Base-by-base conservation (phyloP, 2,888 invertebrate genomes). In the Rhamnusium bicolor region DNA sequence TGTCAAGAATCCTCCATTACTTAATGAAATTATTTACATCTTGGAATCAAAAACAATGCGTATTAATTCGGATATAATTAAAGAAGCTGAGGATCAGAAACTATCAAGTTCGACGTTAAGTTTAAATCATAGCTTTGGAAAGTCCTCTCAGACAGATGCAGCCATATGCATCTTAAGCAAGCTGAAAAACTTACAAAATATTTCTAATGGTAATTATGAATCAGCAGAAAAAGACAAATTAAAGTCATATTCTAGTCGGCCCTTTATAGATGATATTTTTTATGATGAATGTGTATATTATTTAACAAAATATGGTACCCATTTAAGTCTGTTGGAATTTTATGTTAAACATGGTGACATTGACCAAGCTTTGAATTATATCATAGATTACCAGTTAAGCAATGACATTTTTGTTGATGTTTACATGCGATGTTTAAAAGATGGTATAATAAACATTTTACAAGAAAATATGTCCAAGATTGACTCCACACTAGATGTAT, bases 271-370 rank as follows among this genome's bases (percentile, higher is more conserved):
- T 72, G 90, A 91, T 0, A 89, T 91, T 77, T 91, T 92, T 78
- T 93, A 93, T 81, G 92, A 93, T 73, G 97, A 97, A 88, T 95
- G 95, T 81, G 87, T 95, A 1, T 95, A 93, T 86, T 98, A 97
- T 86, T 89, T 97, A 2, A 90, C 91, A 2, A 93, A 92, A 72
- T 97, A 96, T 83, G 97, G 96, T 0, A 94, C 93, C 2, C 93
- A 93, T 82, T 89, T 91, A 0, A 93, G 93, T 8, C 91, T 95
- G 68, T 90, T 96, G 66, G 91, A 92, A 72, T 97, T 96, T 85
- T 93, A 93, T 79, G 90, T 95, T 80, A 92, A 92, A 71, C 93
- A 95, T 79, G 92, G 93, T 12, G 92, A 93, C 78, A 88, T 94
- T 79, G 87, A 89, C 5, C 92, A 93, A 65, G 94, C 95, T 7